Percentiles rank a stretch among this genome's conserved stretches.
These are phyloP conservation scores for Squalus acanthias DNA, from an alignment of 2,797 vertebrate genomes.

Conservation along the genomic window DNA sequence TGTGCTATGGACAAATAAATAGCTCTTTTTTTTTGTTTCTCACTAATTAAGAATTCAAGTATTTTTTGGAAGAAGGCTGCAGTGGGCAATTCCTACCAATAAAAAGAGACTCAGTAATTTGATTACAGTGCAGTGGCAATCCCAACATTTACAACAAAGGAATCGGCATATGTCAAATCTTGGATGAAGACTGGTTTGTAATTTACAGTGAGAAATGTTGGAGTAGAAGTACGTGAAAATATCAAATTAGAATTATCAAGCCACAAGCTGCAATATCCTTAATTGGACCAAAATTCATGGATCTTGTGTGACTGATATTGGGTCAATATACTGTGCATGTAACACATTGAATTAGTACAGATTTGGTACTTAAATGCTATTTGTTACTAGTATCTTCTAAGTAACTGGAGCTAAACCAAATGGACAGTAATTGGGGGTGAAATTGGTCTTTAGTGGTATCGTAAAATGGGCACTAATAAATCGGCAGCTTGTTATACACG, in stretches of 20 bases:
- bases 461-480: not conserved
- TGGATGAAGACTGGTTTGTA: not conserved
- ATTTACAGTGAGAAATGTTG: not conserved
- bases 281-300: not conserved
- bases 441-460: not conserved
- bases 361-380: not conserved
- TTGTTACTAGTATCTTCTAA: not conserved
- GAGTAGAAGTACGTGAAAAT: not conserved
- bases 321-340: not conserved
- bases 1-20: not conserved
- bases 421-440: not conserved
- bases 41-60: not conserved
- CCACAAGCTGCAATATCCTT: not conserved
- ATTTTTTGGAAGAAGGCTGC: not conserved
- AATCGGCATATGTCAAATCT: not conserved
- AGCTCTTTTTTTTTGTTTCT: not conserved
- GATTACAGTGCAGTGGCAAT: not conserved
- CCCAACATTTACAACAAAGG: not conserved
- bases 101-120: not conserved
- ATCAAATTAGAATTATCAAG: not conserved
- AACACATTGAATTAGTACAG: not conserved
- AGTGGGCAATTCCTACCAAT: not conserved
- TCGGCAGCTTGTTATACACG: not conserved
- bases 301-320: not conserved
- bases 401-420: not conserved